phyloP scores from a whole-genome alignment of 2,888 invertebrate genomes.

The Clivina fossor region DNA sequence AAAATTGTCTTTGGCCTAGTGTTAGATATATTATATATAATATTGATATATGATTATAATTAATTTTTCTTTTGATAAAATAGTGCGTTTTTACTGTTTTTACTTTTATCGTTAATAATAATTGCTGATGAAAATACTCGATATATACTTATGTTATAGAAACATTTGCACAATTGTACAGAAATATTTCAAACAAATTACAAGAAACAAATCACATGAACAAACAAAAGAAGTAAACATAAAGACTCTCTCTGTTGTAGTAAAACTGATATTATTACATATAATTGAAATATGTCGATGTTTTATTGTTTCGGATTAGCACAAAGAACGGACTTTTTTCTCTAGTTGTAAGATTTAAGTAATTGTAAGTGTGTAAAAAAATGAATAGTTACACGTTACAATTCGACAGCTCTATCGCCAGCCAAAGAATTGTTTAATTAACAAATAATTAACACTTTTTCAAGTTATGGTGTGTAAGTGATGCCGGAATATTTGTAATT shows the following conservation, averaged over 20 bases:
- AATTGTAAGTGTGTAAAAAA: constrained; percentile 26
- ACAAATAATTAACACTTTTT: constrained; percentile 26
- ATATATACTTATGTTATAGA: not conserved
- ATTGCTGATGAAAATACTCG: constrained; percentile 16
- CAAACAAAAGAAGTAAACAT: not conserved
- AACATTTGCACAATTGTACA: not conserved
- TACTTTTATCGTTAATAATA: constrained; percentile 4
- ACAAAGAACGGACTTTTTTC: no score
- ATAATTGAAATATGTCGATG: not conserved
- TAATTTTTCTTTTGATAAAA: no score
- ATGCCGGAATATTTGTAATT: not conserved
- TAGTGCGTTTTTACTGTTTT: no score
- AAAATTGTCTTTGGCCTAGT: constrained; percentile 4
- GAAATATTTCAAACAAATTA: not conserved
- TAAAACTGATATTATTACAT: not conserved
- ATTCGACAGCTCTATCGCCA: constrained; percentile 25
- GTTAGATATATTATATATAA: not conserved
- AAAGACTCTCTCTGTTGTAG: not conserved
- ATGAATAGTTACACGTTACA: not conserved
- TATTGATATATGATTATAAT: no score
- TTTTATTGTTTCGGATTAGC: not conserved
- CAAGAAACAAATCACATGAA: not conserved
- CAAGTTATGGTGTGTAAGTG: not conserved
- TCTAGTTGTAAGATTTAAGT: constrained; percentile 23
- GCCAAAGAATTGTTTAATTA: constrained; percentile 33